These are phyloP conservation scores for Apodemus speciosus DNA, from an alignment of 2,113 vertebrate species.

Conservation along the genomic window DNA sequence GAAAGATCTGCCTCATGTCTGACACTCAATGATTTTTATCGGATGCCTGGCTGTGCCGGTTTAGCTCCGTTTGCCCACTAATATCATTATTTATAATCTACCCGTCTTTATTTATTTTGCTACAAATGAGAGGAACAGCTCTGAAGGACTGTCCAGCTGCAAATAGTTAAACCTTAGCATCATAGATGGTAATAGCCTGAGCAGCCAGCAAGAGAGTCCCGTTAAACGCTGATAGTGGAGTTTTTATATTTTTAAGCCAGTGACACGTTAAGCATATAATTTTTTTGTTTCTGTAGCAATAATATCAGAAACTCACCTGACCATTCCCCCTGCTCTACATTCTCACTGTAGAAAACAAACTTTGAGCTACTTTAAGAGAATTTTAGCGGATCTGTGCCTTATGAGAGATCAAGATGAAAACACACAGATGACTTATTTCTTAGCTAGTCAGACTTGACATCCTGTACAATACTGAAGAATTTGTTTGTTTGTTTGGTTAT, in stretches of 20 bases:
- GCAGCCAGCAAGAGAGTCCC: not conserved
- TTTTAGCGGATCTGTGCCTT: not conserved
- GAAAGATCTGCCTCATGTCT: not conserved
- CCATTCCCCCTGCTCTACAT: not conserved
- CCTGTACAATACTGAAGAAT: not conserved
- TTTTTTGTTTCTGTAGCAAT: slow-evolving; percentile 41
- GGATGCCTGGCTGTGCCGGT: not conserved
- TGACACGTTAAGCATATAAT: not conserved
- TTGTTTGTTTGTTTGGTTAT: not conserved
- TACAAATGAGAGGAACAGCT: not conserved
- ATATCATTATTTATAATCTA: not conserved
- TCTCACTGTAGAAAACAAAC: slow-evolving; percentile 25
- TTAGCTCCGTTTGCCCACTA: not conserved
- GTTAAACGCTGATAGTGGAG: not conserved
- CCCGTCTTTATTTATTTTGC: not conserved
- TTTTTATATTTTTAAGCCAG: slow-evolving; percentile 32
- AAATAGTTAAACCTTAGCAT: not conserved
- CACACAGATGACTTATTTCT: not conserved
- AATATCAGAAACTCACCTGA: slow-evolving; percentile 28
- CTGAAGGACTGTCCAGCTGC: not conserved
- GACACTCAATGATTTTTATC: not conserved
- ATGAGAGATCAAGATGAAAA: not conserved
- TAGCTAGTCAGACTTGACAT: not conserved
- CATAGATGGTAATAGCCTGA: not conserved
- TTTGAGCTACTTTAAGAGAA: slow-evolving; percentile 8